phyloP scores from a whole-genome alignment of 1,140 invertebrate genomes.

The Panagrolaimus sp. region DNA sequence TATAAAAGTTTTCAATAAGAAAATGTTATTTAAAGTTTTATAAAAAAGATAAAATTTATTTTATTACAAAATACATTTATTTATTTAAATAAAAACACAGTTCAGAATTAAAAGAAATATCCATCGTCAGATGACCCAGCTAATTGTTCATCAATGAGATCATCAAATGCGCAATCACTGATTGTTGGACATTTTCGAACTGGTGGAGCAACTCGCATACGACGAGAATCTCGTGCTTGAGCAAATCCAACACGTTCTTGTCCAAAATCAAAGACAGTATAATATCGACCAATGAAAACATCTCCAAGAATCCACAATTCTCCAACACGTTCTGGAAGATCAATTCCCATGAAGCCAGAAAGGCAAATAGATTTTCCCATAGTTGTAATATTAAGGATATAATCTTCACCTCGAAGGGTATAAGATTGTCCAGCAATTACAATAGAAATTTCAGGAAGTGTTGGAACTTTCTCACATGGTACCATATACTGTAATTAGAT shows the following conservation, averaged over 20 bases:
- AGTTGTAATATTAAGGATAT: slow-evolving; percentile 52
- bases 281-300: slow-evolving; percentile 62
- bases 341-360: slow-evolving; percentile 91
- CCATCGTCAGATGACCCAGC: neutral
- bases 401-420: slow-evolving; percentile 59
- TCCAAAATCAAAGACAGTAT: slow-evolving; percentile 59
- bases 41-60: no score
- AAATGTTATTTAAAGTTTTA: no score
- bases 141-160: slow-evolving; percentile 8
- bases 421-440: slow-evolving; percentile 73
- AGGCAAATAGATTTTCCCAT: slow-evolving; percentile 72
- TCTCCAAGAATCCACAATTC: slow-evolving; percentile 88
- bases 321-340: slow-evolving; percentile 81
- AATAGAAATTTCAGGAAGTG: slow-evolving; percentile 75
- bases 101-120: slow-evolving; percentile 2
- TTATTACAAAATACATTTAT: neutral
- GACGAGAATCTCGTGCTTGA: slow-evolving; percentile 46
- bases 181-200: slow-evolving; percentile 5
- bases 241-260: slow-evolving; percentile 91
- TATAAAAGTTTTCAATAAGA: no score
- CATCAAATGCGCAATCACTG: neutral
- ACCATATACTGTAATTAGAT: slow-evolving; percentile 59
- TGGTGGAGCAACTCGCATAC: slow-evolving; percentile 1
- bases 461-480: slow-evolving; percentile 61
- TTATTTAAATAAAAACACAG: no score